phyloP scores from a whole-genome alignment of 2,113 vertebrate genomes.

The Burhinus oedicnemus region DNA sequence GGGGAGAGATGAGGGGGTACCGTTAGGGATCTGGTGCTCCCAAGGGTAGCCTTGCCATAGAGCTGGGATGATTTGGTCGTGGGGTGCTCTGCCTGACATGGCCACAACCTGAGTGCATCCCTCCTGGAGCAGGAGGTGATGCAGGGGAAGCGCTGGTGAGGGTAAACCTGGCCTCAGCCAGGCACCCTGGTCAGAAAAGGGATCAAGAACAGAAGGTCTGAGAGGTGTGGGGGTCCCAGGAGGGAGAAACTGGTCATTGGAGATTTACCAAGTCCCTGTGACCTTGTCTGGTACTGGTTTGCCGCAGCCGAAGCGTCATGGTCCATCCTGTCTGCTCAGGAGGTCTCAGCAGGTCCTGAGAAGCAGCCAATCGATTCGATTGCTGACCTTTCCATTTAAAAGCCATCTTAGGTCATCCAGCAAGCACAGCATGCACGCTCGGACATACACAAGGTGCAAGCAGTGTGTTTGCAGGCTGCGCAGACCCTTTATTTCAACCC shows the following conservation, averaged over 20 bases:
- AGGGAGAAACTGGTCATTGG: not conserved
- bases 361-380: not conserved
- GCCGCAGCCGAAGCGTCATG: not conserved
- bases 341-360: not conserved
- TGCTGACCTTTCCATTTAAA: not conserved
- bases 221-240: not conserved
- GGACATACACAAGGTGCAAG: fast-evolving
- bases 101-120: not conserved
- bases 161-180: not conserved
- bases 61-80: not conserved
- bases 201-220: not conserved
- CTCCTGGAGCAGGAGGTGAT: not conserved
- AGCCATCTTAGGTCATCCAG: not conserved
- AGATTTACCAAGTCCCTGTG: not conserved
- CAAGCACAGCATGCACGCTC: not conserved
- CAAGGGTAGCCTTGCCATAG: not conserved
- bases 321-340: not conserved
- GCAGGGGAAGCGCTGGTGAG: fast-evolving
- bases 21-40: fast-evolving
- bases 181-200: not conserved
- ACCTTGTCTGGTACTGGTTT: not conserved
- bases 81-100: not conserved
- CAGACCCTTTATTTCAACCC: not conserved
- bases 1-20: not conserved
- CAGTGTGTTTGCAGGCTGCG: not conserved